These are phyloP conservation scores for Heliothis virescens DNA, from an alignment of 1,140 invertebrate genomes.

Conservation along the genomic window DNA sequence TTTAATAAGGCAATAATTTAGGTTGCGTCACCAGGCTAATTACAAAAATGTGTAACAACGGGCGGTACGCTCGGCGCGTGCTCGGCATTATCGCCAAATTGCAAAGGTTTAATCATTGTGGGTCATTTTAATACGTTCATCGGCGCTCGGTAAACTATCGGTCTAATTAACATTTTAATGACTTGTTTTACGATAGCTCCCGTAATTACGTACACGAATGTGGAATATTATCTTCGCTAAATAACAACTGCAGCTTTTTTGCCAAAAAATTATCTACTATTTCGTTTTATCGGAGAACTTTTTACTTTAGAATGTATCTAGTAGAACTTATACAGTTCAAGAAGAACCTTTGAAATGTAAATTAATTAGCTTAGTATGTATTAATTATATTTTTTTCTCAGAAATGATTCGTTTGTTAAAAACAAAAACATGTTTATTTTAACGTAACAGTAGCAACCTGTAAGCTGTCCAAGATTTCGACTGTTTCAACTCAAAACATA, in stretches of 20 bases:
- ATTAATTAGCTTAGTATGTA: too few species aligned
- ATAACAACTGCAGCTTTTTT: neutral
- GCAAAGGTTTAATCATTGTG: constrained; percentile 42
- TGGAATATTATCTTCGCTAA: constrained; percentile 14
- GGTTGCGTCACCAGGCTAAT: neutral
- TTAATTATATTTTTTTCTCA: too few species aligned
- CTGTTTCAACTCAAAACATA: too few species aligned
- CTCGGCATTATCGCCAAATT: constrained; percentile 34
- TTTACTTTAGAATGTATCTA: too few species aligned
- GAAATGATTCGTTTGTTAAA: too few species aligned
- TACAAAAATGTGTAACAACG: constrained; percentile 23
- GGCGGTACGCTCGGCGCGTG: neutral
- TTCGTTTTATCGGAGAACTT: too few species aligned
- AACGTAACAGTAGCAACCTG: too few species aligned
- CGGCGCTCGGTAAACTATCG: constrained; percentile 39
- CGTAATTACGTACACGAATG: constrained; percentile 31
- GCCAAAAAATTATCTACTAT: neutral
- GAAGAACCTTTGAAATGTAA: too few species aligned
- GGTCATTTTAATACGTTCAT: constrained; percentile 43
- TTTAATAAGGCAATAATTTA: too few species aligned
- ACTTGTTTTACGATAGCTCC: constrained; percentile 49
- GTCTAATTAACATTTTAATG: constrained; percentile 48
- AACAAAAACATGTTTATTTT: too few species aligned
- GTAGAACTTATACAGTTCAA: too few species aligned
- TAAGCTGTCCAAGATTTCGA: too few species aligned